Percentiles rank a stretch among this genome's conserved stretches.
phyloP scores from a whole-genome alignment of 2,797 vertebrate species.

The Ctenochaetus hawaiiensis region DNA sequence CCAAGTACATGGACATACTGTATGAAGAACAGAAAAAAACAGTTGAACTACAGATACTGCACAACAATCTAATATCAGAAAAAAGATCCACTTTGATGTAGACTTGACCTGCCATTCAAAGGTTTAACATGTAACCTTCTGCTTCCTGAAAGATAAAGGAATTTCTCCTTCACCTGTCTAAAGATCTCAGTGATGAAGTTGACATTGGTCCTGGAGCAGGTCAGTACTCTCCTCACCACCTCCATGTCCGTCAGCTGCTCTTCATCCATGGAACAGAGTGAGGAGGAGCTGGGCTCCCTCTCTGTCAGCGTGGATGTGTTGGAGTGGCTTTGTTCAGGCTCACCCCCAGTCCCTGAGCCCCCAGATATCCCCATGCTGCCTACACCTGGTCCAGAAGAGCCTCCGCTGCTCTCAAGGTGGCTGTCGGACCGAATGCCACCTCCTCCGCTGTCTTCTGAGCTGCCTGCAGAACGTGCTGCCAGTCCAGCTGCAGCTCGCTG shows the following conservation, averaged over 20 bases:
- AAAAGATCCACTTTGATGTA: too few species aligned
- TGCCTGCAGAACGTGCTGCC: slow-evolving; percentile 86
- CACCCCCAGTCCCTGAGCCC: slow-evolving; percentile 80
- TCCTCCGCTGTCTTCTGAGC: slow-evolving; percentile 82
- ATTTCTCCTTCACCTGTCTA: slow-evolving; percentile 88
- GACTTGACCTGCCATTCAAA: too few species aligned
- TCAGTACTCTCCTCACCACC: slow-evolving; percentile 93
- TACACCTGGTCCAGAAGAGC: slow-evolving; percentile 57
- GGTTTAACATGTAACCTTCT: too few species aligned
- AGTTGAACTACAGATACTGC: too few species aligned
- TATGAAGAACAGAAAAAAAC: too few species aligned
- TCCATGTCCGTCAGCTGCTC: slow-evolving; percentile 93
- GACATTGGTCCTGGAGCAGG: slow-evolving; percentile 93
- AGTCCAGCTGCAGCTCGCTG: slow-evolving; percentile 96
- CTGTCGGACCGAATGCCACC: slow-evolving; percentile 79
- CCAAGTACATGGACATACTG: too few species aligned
- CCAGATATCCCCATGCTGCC: slow-evolving; percentile 86
- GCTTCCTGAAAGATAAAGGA: too few species aligned
- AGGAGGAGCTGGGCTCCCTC: slow-evolving; percentile 97
- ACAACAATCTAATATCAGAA: too few species aligned
- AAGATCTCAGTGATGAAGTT: slow-evolving; percentile 99
- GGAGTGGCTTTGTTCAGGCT: slow-evolving; percentile 96
- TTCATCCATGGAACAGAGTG: slow-evolving; percentile 97
- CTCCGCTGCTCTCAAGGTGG: slow-evolving; percentile 68
- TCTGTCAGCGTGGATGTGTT: slow-evolving; percentile 98